Percentiles rank a stretch among this genome's conserved stretches.
Conservation (phyloP, 2,888 invertebrate species). For the Meloe dianella region DNA sequence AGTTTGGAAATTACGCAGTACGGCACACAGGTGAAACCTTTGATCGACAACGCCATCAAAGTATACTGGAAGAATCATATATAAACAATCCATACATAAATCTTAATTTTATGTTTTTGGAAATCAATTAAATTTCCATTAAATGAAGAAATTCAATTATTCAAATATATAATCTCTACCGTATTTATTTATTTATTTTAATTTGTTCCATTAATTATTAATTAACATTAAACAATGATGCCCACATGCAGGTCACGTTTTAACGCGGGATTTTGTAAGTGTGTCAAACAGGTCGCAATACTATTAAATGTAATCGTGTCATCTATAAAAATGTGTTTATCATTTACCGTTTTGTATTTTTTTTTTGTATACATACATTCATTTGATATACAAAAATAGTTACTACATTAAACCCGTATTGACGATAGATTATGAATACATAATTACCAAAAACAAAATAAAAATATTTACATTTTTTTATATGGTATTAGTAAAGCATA, state of each 20-base stretch:
- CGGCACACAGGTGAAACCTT: no score
- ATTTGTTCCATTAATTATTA: neutral
- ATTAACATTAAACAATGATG: neutral
- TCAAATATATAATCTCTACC: no score
- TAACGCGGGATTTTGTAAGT: slow-evolving; percentile 13
- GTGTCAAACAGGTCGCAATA: slow-evolving; percentile 9
- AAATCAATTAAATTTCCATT: no score
- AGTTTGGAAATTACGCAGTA: no score
- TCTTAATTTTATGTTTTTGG: no score
- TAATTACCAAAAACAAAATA: neutral
- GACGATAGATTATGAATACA: neutral
- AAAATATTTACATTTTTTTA: neutral
- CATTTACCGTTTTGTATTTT: slow-evolving; percentile 3
- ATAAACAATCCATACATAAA: no score
- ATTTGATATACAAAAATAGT: neutral
- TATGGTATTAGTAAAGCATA: neutral
- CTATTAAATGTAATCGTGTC: slow-evolving; percentile 4
- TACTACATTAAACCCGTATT: neutral
- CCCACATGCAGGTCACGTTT: slow-evolving; percentile 4
- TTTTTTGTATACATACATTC: neutral
- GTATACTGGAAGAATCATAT: no score
- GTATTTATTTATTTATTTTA: neutral
- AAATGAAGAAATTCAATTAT: no score
- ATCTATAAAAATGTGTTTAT: slow-evolving; percentile 7
- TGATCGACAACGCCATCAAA: no score